Evolutionary conservation across 2,113 vertebrate species (phyloP), one percentile per base, ranked within the genome.

Genomic region (Pogonocichla stellata): DNA sequence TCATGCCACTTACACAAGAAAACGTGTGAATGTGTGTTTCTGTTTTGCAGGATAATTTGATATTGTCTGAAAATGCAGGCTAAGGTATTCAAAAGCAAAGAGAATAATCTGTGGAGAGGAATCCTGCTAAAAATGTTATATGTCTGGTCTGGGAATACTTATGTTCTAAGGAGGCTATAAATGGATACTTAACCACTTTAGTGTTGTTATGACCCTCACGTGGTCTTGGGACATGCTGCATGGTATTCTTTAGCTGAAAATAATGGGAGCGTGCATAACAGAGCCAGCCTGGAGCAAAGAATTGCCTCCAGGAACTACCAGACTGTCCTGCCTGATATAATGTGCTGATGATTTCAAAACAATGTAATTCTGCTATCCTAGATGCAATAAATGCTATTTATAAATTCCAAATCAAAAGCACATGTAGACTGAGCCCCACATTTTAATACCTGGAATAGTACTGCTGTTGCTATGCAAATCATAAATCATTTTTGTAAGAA

Each of bases 131-230:
- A 92, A 94, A 89, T 93, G 36, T 66, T 96, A 8, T 62, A 78
- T 83, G 65, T 75, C 77, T 95, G 67, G 64, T 60, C 73, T 95
- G 92, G 94, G 91, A 95, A 96, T 95, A 82, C 51, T 91, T 94
- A 51, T 0, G 2, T 73, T 93, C 95, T 95, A 95, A 97, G 66
- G 74, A 77, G 67, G 80, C 83, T 96, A 94, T 95, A 95, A 94
- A 96, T 86, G 58, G 87, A 67, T 80, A 91, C 67, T 94, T 95
- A 92, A 70, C 89, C n/a, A 79, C 77, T 94, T 92, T 78, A 94
- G 57, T 66, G 48, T 80, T 83, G 60, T 67, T 72, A 72, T 96
- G 95, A 95, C 94, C 90, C 92, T 96, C 88, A 74, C 0, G 0
- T 92, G 88, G 80, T 91, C 80, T 91, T 97, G 86, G 69, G 45